Evolutionary conservation across 2,113 vertebrate genomes (phyloP), one percentile per base, ranked within the genome.

Genomic region (Tenebrosternarchus preto): DNA sequence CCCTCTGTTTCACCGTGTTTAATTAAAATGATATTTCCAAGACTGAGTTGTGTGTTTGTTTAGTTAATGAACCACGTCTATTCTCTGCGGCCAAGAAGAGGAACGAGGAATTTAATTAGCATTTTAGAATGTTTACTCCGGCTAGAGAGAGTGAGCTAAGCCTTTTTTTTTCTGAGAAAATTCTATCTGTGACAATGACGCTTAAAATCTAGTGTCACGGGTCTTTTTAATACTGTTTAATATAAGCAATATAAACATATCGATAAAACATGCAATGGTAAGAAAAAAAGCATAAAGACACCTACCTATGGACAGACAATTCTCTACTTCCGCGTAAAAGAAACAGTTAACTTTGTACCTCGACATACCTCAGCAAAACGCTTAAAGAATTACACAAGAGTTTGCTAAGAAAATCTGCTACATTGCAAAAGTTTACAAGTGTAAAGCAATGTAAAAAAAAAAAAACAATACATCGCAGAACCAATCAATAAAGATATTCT

Each of bases 21-120:
- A 92, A 92, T 92, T 92, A 92, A 92, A 91, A 87, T 91, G 89
- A 90, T 93, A 91, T 93, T 93, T 93, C 74, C 77, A 87, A 85
- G 86, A 87, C 83, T 82, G 83, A 89, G 85, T 82, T 80, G 88
- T 91, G 84, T 93, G 90, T 92, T 93, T 93, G 92, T 92, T 92
- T 89, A 90, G 90, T 87, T 91, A 93, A 92, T 92, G 86, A 93
- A 90, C 88, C 84, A 61, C 77, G 46, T 78, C 76, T 87, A 89
- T 92, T 90, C 90, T 91, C 92, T 84, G 85, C 75, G 88, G 91
- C 22, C 60, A 50, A 20, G 89, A 89, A 88, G 88, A 91, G 88
- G 89, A 91, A 89, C 88, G 84, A 88, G 90, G 84, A 84, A 84
- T 84, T 86, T 87, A 86, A 91, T 93, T 91, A 92, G 90, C 88